These are phyloP conservation scores for Rhadina sibilatrix DNA, from an alignment of 2,113 vertebrate species.

Conservation along the genomic window DNA sequence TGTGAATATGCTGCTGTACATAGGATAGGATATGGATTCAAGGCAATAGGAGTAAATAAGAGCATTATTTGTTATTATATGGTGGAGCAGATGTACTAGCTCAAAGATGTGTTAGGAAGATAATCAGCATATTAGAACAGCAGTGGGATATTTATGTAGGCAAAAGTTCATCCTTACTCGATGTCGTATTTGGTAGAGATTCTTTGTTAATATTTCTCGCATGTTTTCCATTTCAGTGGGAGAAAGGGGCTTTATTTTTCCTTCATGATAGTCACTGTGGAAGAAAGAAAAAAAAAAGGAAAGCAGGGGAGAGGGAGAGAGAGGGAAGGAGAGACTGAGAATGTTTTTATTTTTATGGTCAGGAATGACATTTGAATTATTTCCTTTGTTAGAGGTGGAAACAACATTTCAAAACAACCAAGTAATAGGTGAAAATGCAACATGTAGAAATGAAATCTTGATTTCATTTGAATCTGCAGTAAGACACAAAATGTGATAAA, in stretches of 20 bases:
- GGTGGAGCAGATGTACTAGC: not conserved
- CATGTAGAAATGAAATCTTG: not conserved
- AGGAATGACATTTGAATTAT: not conserved
- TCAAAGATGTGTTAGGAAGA: not conserved
- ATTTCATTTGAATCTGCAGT: not conserved
- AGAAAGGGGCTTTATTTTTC: constrained; percentile 79
- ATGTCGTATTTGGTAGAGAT: constrained; percentile 95
- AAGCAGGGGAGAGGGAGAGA: not conserved
- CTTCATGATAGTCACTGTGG: constrained; percentile 75
- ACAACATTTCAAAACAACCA: not conserved
- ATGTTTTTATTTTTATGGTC: not conserved
- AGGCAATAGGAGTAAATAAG: not conserved
- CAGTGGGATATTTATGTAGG: not conserved
- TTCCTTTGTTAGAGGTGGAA: not conserved
- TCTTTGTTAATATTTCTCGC: constrained; percentile 90
- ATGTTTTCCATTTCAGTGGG: constrained; percentile 87
- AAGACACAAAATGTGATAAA: not conserved
- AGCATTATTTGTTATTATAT: not conserved
- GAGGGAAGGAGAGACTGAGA: not conserved
- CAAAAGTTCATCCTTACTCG: constrained; percentile 77
- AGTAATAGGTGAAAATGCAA: not conserved
- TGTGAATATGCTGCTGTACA: not conserved
- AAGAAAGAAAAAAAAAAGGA: not conserved
- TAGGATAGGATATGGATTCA: not conserved
- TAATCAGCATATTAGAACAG: not conserved